Base-by-base conservation (phyloP, 2,888 invertebrate genomes). In the Dolichopus griseipennis region DNA sequence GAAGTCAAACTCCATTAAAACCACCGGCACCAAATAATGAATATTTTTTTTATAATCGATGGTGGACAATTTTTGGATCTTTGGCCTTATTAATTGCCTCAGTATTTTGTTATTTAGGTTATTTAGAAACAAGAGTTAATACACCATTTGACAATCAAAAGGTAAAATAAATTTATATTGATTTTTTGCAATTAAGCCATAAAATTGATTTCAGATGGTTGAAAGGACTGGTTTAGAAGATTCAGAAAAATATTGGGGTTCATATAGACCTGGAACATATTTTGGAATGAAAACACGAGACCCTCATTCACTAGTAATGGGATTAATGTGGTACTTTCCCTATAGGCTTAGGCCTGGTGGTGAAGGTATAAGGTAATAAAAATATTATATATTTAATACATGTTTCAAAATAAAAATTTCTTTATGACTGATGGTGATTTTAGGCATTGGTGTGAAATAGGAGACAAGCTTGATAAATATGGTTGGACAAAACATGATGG, bases 401-500 rank as follows among this genome's bases (percentile, higher is more conserved):
- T 65, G 62, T 37, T 65, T 12, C 18, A 62, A 10, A 61, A 66
- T 65, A 61, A 63, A 64, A 33, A 43, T 43, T 20, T 27, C 3
- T 27, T n/a, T n/a, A 21, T 9, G 8, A 41, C 18, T 64, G n/a
- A n/a, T n/a, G n/a, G n/a, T 9, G 52, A 33, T 74, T 80, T 71
- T 76, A 90, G 95, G 72, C 96, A 97, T 79, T 94, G 93, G 92
- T 97, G 97, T 78, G 92, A 95, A 69, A 93, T 95, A 78, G 87
- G 88, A 37, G 96, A 97, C 77, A 86, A 88, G 73, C 80, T 96
- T 63, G 85, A 89, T 6, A 86, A 88, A 63, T 91, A 95, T 77
- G 92, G 93, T 0, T 99, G 99, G 99, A 80, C 88, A 7, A 88
- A 92, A 72, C 98, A 99, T 77, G 97, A 99, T 78, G 97, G 97